Conservation (phyloP, 2,113 vertebrate species). For the Lepisosteus osseus region DNA sequence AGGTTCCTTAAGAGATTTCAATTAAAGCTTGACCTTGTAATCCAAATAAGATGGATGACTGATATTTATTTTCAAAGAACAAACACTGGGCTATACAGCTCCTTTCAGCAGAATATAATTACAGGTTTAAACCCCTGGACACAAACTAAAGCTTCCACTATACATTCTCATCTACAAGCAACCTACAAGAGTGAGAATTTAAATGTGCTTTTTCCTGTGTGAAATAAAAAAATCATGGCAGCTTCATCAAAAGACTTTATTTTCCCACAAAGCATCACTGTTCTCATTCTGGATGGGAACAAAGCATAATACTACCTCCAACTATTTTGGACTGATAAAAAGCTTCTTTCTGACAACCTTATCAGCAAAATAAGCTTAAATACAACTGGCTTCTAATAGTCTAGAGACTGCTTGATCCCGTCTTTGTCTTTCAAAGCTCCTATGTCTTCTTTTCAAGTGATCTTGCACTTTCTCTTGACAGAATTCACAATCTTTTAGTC, state of each 20-base stretch:
- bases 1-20: not conserved
- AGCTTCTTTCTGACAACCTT: conserved; percentile 52
- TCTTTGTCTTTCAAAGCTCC: conserved; percentile 53
- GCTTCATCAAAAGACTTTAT: conserved; percentile 36
- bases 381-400: conserved; percentile 56
- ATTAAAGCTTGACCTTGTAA: conserved; percentile 9
- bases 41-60: not conserved
- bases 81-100: not conserved
- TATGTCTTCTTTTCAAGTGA: conserved; percentile 49
- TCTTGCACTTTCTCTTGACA: conserved; percentile 45
- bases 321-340: conserved; percentile 45
- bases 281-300: conserved; percentile 40
- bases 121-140: conserved; percentile 5
- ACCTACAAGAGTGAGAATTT: conserved; percentile 20
- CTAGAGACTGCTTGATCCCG: conserved; percentile 51
- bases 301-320: conserved; percentile 28
- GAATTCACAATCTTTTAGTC: conserved; percentile 51
- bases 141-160: conserved; percentile 13
- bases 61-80: not conserved
- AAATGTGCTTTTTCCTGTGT: conserved; percentile 40
- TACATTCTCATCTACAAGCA: conserved; percentile 21
- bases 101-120: conserved; percentile 1
- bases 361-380: conserved; percentile 56
- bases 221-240: conserved; percentile 27
- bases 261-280: conserved; percentile 44